phyloP scores from a whole-genome alignment of 2,113 vertebrate genomes.

The Toxostoma redivivum region DNA sequence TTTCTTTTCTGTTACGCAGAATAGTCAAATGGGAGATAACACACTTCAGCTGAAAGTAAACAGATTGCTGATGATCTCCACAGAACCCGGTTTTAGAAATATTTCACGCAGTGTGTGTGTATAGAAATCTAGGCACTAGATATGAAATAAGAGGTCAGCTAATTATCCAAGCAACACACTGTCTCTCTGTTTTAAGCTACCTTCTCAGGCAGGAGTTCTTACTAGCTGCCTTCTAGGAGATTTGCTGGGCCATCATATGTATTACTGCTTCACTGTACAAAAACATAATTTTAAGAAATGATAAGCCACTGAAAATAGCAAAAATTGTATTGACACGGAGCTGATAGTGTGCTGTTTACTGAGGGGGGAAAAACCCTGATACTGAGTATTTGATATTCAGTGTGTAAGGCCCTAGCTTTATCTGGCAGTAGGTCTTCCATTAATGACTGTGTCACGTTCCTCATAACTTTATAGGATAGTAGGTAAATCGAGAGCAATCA shows the following conservation, averaged over 20 bases:
- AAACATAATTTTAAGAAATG: not conserved
- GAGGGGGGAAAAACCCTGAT: fast-evolving
- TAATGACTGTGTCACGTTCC: not conserved
- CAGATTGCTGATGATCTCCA: not conserved
- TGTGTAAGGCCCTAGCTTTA: not conserved
- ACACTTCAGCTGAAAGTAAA: not conserved
- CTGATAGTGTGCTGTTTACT: not conserved
- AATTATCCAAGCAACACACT: not conserved
- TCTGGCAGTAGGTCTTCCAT: not conserved
- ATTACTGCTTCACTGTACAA: not conserved
- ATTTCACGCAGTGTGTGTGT: not conserved
- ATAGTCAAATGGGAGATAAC: not conserved
- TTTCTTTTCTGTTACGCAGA: not conserved
- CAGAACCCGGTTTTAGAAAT: not conserved
- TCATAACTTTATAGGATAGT: not conserved
- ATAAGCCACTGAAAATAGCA: not conserved
- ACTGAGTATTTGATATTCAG: not conserved
- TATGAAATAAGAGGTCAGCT: not conserved
- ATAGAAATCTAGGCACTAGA: not conserved
- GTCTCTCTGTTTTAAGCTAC: not conserved
- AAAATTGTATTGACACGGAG: not conserved
- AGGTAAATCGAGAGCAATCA: not conserved
- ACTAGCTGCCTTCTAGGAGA: not conserved
- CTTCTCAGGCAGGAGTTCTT: not conserved
- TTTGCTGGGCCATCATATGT: not conserved